Evolutionary conservation across 2,113 vertebrate genomes (phyloP).

Genomic region (Amblyopsis rosae): DNA sequence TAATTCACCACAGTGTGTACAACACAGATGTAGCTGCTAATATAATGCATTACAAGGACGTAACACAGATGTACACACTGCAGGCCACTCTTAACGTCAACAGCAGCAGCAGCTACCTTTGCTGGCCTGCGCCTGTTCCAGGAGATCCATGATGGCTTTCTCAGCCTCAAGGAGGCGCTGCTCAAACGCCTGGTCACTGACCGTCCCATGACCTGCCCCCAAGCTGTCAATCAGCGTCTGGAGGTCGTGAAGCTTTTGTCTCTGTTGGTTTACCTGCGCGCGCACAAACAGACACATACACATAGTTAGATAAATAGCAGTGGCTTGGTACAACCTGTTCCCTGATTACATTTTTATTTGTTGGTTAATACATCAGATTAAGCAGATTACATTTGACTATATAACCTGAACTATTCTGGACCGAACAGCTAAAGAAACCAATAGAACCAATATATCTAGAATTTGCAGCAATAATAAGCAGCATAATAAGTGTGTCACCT

Average conservation of each 20-base stretch:
- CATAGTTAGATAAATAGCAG: background rate
- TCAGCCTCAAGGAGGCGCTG: conserved; percentile 90
- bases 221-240: conserved; percentile 90
- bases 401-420: too few species aligned
- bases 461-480: too few species aligned
- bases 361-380: too few species aligned
- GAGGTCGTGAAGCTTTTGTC: conserved; percentile 87
- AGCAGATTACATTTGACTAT: too few species aligned
- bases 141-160: conserved; percentile 84
- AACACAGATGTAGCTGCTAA: too few species aligned
- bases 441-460: too few species aligned
- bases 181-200: conserved; percentile 92
- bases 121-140: conserved; percentile 87
- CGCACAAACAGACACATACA: background rate
- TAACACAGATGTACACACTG: background rate
- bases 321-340: too few species aligned
- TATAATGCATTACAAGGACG: too few species aligned
- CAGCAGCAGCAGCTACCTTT: conserved; percentile 78
- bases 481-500: conserved; percentile 71
- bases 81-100: background rate
- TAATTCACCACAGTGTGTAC: too few species aligned
- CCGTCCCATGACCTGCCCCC: conserved; percentile 80
- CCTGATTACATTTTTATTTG: too few species aligned
- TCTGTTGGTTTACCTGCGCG: conserved; percentile 88
- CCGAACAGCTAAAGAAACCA: too few species aligned